Evolutionary conservation across 2,888 invertebrate genomes (phyloP), one percentile per base, ranked within the genome.

Genomic region (Brachyopa scutellaris): DNA sequence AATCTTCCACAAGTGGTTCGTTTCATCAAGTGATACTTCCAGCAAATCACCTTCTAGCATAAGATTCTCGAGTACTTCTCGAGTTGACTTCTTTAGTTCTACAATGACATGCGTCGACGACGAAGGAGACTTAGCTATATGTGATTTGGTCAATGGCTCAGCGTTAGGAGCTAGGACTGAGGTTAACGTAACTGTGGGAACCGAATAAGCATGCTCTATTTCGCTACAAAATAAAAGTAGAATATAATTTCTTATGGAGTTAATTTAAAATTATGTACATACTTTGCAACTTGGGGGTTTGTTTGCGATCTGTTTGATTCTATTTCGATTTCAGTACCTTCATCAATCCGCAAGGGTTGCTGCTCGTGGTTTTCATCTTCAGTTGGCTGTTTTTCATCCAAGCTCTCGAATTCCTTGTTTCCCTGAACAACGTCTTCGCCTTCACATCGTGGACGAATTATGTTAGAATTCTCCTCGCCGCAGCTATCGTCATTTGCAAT

Each of bases 21-120:
- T 96, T 91, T 98, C 97, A 86, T 97, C 97, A 8, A 97, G 90
- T 0, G 94, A 92, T 85, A 96, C 96, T 92, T 98, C 98, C 4
- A 98, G 91, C 62, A 98, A 90, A 88, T 97, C 97, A 0, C 97
- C 98, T 88, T 98, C 97, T 92, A 97, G 93, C 94, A 98, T 94
- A 45, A 98, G 91, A 74, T 96, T 95, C 86, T 97, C 96, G 8
- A 98, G 89, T 84, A 91, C 89, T 62, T 91, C 90, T 26, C 88
- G 86, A 2, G 90, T 87, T 2, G 89, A 87, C 23, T 90, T 88
- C 73, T 88, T 88, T 51, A 92, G 86, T 77, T 88, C 87, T 29
- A 87, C 84, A 19, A 84, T n/a, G 21, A 2, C 5, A 47, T n/a
- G 17, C 9, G 40, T 19, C 13, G 33, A 17, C 4, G 53, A 0